Percentiles rank a stretch among this genome's conserved stretches.
Conservation (phyloP, 1,140 invertebrate genomes). For the Lepidotrigona ventralis region DNA sequence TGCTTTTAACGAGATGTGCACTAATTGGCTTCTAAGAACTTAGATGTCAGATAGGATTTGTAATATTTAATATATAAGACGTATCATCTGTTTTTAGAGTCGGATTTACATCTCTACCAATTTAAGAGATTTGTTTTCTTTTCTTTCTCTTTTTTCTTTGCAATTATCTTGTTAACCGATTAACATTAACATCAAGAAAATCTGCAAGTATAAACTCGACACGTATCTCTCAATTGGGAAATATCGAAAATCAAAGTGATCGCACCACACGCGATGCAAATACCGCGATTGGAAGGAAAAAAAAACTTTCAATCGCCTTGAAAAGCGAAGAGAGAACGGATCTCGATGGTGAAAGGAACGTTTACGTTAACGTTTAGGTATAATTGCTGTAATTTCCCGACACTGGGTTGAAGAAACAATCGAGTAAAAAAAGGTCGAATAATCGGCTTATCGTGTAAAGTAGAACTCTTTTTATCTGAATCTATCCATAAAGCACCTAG, state of each 20-base stretch:
- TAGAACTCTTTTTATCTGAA: neutral
- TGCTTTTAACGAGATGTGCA: no score
- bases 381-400: slow-evolving; percentile 22
- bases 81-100: no score
- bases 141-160: no score
- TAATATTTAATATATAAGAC: no score
- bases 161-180: no score
- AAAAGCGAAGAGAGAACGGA: slow-evolving; percentile 2
- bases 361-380: neutral
- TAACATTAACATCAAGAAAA: no score
- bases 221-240: neutral
- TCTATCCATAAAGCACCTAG: neutral
- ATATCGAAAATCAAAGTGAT: no score
- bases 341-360: slow-evolving; percentile 57
- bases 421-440: neutral
- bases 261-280: neutral
- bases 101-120: no score
- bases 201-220: no score
- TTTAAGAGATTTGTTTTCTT: no score
- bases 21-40: no score
- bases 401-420: neutral
- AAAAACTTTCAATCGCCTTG: slow-evolving; percentile 26
- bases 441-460: neutral
- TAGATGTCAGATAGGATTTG: no score
- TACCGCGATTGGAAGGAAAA: neutral